These are phyloP conservation scores for Drosophila sproati DNA, from an alignment of 1,140 invertebrate genomes.

Conservation along the genomic window DNA sequence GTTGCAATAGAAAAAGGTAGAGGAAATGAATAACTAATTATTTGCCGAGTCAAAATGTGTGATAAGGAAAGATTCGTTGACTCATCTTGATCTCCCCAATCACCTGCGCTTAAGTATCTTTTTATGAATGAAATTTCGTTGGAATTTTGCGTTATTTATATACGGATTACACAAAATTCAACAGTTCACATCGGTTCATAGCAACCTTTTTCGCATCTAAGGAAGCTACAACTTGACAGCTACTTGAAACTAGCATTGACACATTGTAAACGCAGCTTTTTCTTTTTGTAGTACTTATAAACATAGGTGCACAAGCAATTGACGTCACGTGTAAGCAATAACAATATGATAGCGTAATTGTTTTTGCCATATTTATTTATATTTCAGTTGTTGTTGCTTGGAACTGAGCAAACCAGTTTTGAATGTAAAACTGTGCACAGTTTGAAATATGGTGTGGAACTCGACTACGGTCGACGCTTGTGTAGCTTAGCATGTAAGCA, in stretches of 20 bases:
- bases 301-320: slow-evolving; percentile 27
- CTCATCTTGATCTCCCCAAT: neutral
- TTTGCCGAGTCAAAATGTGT: neutral
- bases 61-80: slow-evolving; percentile 11
- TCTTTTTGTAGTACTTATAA: neutral
- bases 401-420: slow-evolving; percentile 44
- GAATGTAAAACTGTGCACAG: slow-evolving; percentile 6
- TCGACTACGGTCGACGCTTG: neutral
- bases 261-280: neutral
- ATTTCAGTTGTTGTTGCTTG: slow-evolving; percentile 16
- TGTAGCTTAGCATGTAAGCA: neutral
- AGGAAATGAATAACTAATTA: too few relatives aligned
- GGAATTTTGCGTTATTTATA: neutral
- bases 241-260: neutral
- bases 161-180: neutral
- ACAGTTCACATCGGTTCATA: neutral
- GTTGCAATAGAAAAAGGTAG: neutral
- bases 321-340: slow-evolving; percentile 32
- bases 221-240: slow-evolving; percentile 3
- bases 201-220: neutral
- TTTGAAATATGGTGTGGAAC: neutral
- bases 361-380: slow-evolving; percentile 13
- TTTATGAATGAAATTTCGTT: slow-evolving; percentile 27
- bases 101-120: neutral
- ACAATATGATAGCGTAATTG: slow-evolving; percentile 3